A percentile compares a stretch with the other conserved stretches of the same genome.
Conservation (phyloP, 2,113 vertebrate species). For the Siniperca chuatsi region DNA sequence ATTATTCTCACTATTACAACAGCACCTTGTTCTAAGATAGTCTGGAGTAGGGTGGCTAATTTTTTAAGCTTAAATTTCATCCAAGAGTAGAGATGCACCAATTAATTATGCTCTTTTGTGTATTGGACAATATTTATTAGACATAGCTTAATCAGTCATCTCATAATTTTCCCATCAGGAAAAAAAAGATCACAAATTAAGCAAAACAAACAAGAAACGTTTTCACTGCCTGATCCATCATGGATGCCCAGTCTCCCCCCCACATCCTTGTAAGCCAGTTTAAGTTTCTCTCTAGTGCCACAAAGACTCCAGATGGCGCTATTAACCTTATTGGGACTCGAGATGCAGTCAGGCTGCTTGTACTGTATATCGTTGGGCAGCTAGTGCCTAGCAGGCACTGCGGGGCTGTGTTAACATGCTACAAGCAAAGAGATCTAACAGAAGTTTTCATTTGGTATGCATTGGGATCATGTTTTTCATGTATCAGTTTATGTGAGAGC, state of each 20-base stretch:
- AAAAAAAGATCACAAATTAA: neutral
- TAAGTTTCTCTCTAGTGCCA: neutral
- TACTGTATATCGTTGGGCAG: neutral
- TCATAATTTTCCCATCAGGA: neutral
- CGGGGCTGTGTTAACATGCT: neutral
- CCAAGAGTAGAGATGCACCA: no score
- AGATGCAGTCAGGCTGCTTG: neutral
- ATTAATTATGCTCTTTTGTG: neutral
- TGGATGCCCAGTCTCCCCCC: neutral
- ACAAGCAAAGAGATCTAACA: neutral
- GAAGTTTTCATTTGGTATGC: neutral
- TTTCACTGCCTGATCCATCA: neutral
- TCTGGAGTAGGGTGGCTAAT: neutral
- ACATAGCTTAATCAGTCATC: neutral
- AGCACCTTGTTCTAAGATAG: neutral
- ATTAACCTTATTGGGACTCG: neutral
- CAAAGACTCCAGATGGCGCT: conserved; percentile 6
- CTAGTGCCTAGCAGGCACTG: neutral
- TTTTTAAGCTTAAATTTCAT: no score
- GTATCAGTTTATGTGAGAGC: neutral
- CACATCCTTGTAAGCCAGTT: neutral
- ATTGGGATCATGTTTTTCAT: neutral
- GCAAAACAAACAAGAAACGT: neutral
- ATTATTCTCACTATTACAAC: no score
- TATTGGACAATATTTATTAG: neutral